Evolutionary conservation across 2,113 vertebrate genomes (phyloP).

Genomic region (Vulpes vulpes): DNA sequence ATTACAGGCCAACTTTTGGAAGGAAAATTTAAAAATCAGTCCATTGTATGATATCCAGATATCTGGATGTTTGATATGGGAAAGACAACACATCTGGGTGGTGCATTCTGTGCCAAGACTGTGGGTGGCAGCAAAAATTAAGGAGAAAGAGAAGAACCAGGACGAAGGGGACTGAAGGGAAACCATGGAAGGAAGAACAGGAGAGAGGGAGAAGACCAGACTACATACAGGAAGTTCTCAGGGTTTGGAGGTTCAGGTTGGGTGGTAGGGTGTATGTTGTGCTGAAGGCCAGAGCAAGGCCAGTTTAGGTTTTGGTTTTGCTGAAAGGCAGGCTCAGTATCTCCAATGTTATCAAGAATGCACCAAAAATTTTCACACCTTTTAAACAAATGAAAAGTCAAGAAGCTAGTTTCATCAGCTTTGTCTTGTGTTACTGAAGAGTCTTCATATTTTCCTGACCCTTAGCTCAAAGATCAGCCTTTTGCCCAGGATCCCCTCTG

Average conservation of each 20-base stretch:
- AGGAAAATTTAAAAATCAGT: constrained; percentile 59
- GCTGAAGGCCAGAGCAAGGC: background rate
- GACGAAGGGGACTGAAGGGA: background rate
- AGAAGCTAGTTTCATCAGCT: background rate
- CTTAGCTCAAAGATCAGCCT: background rate
- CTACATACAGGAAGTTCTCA: constrained; percentile 12
- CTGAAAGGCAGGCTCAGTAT: background rate
- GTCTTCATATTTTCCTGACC: background rate
- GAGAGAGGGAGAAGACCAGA: background rate
- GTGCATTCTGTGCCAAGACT: background rate
- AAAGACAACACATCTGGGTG: background rate
- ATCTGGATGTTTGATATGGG: constrained; percentile 47
- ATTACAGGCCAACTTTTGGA: constrained; percentile 1
- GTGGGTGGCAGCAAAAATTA: constrained; percentile 44
- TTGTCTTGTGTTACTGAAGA: background rate
- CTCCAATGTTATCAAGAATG: background rate
- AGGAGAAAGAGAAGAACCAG: constrained; percentile 37
- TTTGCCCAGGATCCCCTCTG: background rate
- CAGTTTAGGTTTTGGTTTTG: background rate
- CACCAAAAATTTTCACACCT: background rate
- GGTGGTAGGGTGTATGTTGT: background rate
- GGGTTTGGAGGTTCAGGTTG: background rate
- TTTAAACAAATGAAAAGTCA: background rate
- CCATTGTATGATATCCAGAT: constrained; percentile 37
- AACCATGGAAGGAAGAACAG: background rate